Evolutionary conservation across 2,113 vertebrate genomes (phyloP), one percentile per base, ranked within the genome.

Genomic region (Epinephelus fuscoguttatus): DNA sequence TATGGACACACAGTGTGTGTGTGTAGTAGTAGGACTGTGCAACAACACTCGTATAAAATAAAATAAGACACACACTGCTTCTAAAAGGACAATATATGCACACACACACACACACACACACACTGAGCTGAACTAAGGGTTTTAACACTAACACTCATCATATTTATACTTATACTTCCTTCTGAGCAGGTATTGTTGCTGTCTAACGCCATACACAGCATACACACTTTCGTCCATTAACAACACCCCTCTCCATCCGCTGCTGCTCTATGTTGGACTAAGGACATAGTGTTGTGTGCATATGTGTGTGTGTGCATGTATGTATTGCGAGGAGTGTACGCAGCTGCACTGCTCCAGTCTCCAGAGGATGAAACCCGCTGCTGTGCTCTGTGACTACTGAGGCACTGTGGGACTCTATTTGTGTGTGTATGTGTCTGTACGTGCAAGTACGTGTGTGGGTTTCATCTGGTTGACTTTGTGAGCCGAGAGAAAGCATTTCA

Each of bases 331-430:
- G 9, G 19, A 40, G 40, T 50, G 62, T 60, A 49, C 12, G 3
- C 78, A 81, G 79, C 56, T 81, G 75, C 7, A 45, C 68, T 21
- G 30, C 62, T 33, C 25, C 69, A n/a, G 45, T 82, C 70, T 12
- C 57, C 37, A 61, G 72, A 84, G 71, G 61, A 40, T 14, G 18
- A 83, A 57, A 69, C 59, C n/a, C 49, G 71, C 57, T 74, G 56
- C 73, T 85, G 74, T 81, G 75, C 33, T 79, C 42, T 64, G 2
- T 69, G 37, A 60, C 69, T 63, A 62, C 15, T 69, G 3, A 63
- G 6, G 49, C 67, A 40, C 85, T 33, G 40, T 67, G 73, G 21
- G 30, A 76, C 17, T 72, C 11, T 45, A 3, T 25, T 0, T 67
- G 52, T 30, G 27, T 63, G 37, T 42, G 30, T 57, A 6, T 47